Percentiles rank a stretch among this genome's conserved stretches.
Conservation (phyloP, 2,113 vertebrate species). For the Eleginops maclovinus region DNA sequence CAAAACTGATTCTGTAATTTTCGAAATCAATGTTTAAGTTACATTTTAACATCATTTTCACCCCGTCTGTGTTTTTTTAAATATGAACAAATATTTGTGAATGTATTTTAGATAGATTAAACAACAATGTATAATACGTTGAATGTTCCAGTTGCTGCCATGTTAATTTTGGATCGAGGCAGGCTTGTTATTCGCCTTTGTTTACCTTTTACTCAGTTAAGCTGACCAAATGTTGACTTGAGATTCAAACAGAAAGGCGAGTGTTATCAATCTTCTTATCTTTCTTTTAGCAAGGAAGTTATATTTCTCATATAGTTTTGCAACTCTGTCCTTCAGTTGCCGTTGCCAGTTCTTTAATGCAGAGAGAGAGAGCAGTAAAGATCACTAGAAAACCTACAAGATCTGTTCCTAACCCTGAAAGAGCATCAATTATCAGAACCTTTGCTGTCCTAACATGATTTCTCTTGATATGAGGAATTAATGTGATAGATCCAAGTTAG, state of each 20-base stretch:
- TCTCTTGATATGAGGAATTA: slow-evolving; percentile 30
- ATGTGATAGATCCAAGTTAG: slow-evolving; percentile 27
- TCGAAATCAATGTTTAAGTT: not conserved
- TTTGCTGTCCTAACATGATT: slow-evolving; percentile 14
- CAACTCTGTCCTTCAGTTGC: too few relatives aligned
- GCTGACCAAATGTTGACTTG: not conserved
- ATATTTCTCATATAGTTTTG: not conserved
- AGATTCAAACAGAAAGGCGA: not conserved
- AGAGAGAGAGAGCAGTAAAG: slow-evolving; percentile 5
- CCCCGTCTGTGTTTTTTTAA: not conserved
- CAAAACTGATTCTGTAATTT: not conserved
- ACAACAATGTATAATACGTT: too few relatives aligned
- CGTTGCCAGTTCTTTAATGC: slow-evolving; percentile 7
- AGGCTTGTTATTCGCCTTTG: not conserved
- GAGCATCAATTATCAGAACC: slow-evolving; percentile 21
- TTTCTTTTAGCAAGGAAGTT: not conserved
- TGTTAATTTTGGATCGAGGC: not conserved
- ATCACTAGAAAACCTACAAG: slow-evolving; percentile 17
- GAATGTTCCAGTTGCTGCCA: not conserved
- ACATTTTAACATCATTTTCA: not conserved
- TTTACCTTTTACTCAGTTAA: not conserved
- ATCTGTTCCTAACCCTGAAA: slow-evolving; percentile 10
- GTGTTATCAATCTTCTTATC: not conserved
- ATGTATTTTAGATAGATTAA: not conserved
- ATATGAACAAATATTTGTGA: not conserved